These are phyloP conservation scores for Spodoptera frugiperda DNA, from an alignment of 1,140 invertebrate genomes.

Conservation along the genomic window DNA sequence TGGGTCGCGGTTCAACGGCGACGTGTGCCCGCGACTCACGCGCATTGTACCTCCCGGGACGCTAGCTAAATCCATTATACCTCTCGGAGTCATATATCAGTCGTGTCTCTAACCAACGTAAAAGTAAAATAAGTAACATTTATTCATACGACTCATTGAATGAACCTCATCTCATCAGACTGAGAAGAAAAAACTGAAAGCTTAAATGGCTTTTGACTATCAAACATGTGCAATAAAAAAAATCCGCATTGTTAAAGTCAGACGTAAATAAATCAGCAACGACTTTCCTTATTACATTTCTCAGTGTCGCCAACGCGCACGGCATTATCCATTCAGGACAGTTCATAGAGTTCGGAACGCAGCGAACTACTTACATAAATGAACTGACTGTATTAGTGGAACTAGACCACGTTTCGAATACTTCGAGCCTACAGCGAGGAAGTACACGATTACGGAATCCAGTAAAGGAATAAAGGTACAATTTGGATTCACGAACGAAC, in stretches of 20 bases:
- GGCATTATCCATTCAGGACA: slow-evolving; percentile 40
- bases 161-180: neutral
- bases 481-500: slow-evolving; percentile 20
- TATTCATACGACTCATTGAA: neutral
- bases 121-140: neutral
- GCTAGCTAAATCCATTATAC: slow-evolving; percentile 28
- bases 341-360: slow-evolving; percentile 12
- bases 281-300: slow-evolving; percentile 31
- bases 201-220: slow-evolving; percentile 15
- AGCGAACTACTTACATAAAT: slow-evolving; percentile 47
- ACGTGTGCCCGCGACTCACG: slow-evolving; percentile 43
- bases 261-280: slow-evolving; percentile 10
- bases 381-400: slow-evolving; percentile 38
- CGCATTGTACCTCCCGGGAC: slow-evolving; percentile 47
- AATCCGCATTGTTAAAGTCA: slow-evolving; percentile 19
- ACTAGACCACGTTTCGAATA: slow-evolving; percentile 27
- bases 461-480: slow-evolving; percentile 10
- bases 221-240: neutral
- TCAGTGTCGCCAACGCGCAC: neutral
- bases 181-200: neutral
- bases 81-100: neutral
- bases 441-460: neutral
- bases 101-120: neutral
- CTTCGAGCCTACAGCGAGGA: slow-evolving; percentile 12
- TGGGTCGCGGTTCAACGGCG: slow-evolving; percentile 62